These are phyloP conservation scores for Pseudorhombus dupliciocellatus DNA, from an alignment of 2,113 vertebrate genomes.

Conservation along the genomic window DNA sequence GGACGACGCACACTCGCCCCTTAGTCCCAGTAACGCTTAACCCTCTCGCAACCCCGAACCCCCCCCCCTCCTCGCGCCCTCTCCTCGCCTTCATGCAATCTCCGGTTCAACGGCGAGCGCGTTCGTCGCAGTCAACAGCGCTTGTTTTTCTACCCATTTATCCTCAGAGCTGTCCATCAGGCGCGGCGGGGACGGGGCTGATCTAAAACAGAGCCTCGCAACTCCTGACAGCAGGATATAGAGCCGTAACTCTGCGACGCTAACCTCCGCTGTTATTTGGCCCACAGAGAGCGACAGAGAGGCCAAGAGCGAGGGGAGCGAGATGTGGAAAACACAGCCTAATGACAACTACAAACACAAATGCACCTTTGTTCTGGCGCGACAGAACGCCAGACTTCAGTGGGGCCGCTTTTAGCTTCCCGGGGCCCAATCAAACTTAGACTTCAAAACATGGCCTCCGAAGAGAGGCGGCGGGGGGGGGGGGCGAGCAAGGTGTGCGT, in stretches of 20 bases:
- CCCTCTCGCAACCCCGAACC: slow-evolving; percentile 55
- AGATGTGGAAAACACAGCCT: slow-evolving; percentile 59
- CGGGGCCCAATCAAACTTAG: slow-evolving; percentile 79
- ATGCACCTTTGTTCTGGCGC: slow-evolving; percentile 74
- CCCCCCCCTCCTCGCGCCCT: background rate
- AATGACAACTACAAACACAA: slow-evolving; percentile 80
- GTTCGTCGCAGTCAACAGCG: slow-evolving; percentile 73
- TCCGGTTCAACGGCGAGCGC: slow-evolving; percentile 69
- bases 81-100: slow-evolving; percentile 8
- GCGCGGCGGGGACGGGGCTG: slow-evolving; percentile 59
- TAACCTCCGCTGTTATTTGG: slow-evolving; percentile 76
- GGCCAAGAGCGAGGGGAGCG: background rate
- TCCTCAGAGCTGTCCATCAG: slow-evolving; percentile 75
- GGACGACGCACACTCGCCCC: slow-evolving; percentile 54
- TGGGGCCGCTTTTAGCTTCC: slow-evolving; percentile 68
- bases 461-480: slow-evolving; percentile 64
- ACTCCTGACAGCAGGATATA: slow-evolving; percentile 75
- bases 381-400: slow-evolving; percentile 68
- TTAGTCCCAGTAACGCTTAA: slow-evolving; percentile 53
- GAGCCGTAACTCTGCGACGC: slow-evolving; percentile 69
- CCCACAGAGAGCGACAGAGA: slow-evolving; percentile 56
- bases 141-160: slow-evolving; percentile 78
- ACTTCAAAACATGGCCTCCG: slow-evolving; percentile 80
- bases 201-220: slow-evolving; percentile 79
- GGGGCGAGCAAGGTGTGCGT: slow-evolving; percentile 73